phyloP scores from a whole-genome alignment of 2,797 vertebrate species.

The Numenius phaeopus region DNA sequence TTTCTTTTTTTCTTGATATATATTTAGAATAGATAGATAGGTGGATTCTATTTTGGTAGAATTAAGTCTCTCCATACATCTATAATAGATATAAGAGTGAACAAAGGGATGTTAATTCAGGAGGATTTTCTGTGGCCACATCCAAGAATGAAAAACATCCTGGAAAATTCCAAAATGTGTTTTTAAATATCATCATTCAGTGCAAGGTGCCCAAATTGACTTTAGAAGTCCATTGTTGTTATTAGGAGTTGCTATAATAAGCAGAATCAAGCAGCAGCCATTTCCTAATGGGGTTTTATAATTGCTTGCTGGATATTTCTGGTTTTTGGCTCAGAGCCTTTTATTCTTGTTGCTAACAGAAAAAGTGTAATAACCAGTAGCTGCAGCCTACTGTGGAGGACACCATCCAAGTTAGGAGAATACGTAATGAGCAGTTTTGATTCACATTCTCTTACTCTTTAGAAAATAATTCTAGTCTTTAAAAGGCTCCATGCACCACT shows the following conservation, averaged over 20 bases:
- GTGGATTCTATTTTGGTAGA: slow-evolving; percentile 7
- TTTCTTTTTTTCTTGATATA: not conserved
- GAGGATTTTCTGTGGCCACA: not conserved
- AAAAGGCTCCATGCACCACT: slow-evolving; percentile 68
- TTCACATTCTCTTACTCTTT: slow-evolving; percentile 60
- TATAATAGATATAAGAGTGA: not conserved
- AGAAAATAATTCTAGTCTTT: slow-evolving; percentile 67
- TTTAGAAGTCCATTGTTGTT: slow-evolving; percentile 56
- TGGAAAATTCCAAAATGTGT: slow-evolving; percentile 54
- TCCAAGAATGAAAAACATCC: not conserved
- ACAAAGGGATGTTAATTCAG: not conserved
- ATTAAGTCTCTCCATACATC: not conserved
- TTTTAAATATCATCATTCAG: slow-evolving; percentile 43
- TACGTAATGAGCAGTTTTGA: slow-evolving; percentile 70
- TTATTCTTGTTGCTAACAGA: slow-evolving; percentile 60
- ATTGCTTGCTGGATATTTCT: slow-evolving; percentile 65
- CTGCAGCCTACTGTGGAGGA: slow-evolving; percentile 59
- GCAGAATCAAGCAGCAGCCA: slow-evolving; percentile 53
- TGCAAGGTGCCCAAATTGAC: slow-evolving; percentile 46
- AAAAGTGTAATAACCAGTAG: slow-evolving; percentile 47
- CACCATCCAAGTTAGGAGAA: slow-evolving; percentile 63
- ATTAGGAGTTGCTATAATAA: slow-evolving; percentile 67
- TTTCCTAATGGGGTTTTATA: slow-evolving; percentile 67
- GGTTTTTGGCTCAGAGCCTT: slow-evolving; percentile 53
- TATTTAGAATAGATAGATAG: not conserved